Conservation (phyloP, 2,888 invertebrate genomes). For the Bellardia bayeri region DNA sequence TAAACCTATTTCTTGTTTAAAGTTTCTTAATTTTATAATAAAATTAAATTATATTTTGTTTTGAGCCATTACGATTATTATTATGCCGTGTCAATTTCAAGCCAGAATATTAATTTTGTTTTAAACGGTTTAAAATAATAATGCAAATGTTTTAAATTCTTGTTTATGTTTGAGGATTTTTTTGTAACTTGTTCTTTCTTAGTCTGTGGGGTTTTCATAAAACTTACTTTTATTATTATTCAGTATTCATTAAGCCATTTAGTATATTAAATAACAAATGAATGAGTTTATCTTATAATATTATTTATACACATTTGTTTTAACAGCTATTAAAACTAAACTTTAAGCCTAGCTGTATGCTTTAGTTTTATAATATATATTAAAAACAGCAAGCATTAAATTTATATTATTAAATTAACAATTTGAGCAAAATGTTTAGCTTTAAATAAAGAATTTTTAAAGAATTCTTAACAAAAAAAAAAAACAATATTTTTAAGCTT, state of each 20-base stretch:
- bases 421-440: background rate
- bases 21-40: background rate
- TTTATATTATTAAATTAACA: background rate
- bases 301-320: background rate
- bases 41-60: background rate
- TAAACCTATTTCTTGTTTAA: background rate
- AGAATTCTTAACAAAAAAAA: background rate
- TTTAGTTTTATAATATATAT: background rate
- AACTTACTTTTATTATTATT: background rate
- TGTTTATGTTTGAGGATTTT: background rate
- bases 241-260: slow-evolving; percentile 5
- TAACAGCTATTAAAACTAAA: background rate
- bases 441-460: background rate
- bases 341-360: slow-evolving; percentile 6
- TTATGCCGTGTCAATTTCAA: slow-evolving; percentile 25
- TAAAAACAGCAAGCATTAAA: background rate
- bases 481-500: background rate
- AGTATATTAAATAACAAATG: slow-evolving; percentile 53
- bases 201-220: background rate
- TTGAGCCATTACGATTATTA: background rate
- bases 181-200: background rate
- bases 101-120: slow-evolving; percentile 12
- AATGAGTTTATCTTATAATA: slow-evolving; percentile 20
- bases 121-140: background rate
- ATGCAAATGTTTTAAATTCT: background rate